Percentiles rank a stretch among this genome's conserved stretches.
These are phyloP conservation scores for Rissa tridactyla DNA, from an alignment of 2,113 vertebrate genomes.

Conservation along the genomic window DNA sequence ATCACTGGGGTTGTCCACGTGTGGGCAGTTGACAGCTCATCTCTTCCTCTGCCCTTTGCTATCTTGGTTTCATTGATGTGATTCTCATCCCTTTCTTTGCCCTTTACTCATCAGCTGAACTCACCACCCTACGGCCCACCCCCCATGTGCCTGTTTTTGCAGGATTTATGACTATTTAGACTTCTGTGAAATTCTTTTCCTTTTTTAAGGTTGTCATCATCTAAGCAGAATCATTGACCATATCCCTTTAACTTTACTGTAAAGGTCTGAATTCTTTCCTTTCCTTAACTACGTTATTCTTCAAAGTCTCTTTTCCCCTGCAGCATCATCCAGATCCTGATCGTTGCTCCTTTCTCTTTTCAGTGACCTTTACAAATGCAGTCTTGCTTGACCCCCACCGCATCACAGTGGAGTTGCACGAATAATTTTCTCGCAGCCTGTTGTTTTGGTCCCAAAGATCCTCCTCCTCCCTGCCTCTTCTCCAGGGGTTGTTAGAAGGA, in stretches of 20 bases:
- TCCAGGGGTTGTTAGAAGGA: neutral
- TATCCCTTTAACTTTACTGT: neutral
- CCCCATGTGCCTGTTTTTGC: neutral
- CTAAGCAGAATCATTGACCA: neutral
- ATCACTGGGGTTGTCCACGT: neutral
- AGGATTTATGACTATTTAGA: neutral
- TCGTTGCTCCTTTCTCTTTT: neutral
- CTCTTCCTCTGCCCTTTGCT: neutral
- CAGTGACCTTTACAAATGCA: neutral
- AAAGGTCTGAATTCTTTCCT: neutral
- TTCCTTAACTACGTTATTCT: neutral
- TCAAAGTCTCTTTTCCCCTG: neutral
- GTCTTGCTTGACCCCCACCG: neutral
- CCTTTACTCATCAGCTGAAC: neutral
- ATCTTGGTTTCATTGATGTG: neutral
- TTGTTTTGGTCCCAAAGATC: neutral
- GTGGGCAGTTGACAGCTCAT: fast-evolving
- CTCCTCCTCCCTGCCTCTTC: neutral
- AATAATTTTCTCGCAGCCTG: neutral
- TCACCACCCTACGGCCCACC: neutral
- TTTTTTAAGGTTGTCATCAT: neutral
- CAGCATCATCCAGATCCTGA: neutral
- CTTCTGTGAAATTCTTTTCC: neutral
- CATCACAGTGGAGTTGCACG: neutral
- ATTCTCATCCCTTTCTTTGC: neutral